Conservation (phyloP, 1,140 invertebrate genomes). For the Cydia pomonella region DNA sequence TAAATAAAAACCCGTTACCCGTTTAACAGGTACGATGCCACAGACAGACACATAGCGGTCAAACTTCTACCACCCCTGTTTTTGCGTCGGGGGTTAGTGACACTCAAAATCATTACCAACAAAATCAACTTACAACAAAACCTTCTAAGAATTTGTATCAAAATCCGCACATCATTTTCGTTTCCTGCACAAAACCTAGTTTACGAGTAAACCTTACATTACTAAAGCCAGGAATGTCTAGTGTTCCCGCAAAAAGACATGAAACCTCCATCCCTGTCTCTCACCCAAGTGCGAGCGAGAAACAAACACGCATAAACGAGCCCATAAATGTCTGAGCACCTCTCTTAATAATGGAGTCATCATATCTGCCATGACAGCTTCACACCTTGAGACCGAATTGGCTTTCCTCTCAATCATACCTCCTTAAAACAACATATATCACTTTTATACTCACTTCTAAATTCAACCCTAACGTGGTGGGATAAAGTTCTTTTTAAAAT, state of each 20-base stretch:
- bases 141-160: no score
- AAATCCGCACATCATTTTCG: no score
- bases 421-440: neutral
- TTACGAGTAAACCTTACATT: neutral
- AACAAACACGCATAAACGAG: neutral
- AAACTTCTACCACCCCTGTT: no score
- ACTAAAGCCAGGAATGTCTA: slow-evolving; percentile 7
- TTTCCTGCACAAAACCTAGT: neutral
- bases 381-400: slow-evolving; percentile 71
- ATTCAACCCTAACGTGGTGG: neutral
- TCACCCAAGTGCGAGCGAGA: neutral
- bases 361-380: slow-evolving; percentile 73
- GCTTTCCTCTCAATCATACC: slow-evolving; percentile 41
- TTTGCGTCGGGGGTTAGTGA: no score
- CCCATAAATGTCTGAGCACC: slow-evolving; percentile 22
- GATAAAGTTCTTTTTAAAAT: neutral
- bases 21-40: no score
- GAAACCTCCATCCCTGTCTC: neutral
- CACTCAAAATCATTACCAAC: neutral
- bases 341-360: slow-evolving; percentile 72
- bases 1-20: no score
- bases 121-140: no score
- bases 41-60: no score
- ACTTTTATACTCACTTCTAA: neutral
- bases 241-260: slow-evolving; percentile 8